Base-by-base conservation (phyloP, 53 echinoderm and acorn worm genomes). In the Mesocentrotus franciscanus region DNA sequence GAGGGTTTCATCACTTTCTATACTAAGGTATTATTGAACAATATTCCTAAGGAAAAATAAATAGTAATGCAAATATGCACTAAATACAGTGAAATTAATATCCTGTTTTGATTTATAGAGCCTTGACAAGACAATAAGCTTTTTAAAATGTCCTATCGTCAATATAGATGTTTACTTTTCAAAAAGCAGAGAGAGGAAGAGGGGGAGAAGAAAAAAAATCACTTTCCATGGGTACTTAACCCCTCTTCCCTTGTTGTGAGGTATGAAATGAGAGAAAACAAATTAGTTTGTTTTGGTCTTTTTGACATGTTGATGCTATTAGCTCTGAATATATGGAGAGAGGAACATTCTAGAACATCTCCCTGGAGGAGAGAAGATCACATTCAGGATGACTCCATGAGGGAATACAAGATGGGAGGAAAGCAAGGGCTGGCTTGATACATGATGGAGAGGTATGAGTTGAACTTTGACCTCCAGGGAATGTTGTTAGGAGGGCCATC, bases 401-500 rank as follows among this genome's bases (percentile, higher is more conserved):
- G 75, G 10, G 75, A 75, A 75, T 10, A 30, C 10, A 22, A 84
- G 84, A 39, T 8, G 49, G 26, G 57, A 87, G 59, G 84, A 42
- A 1, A 42, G 36, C 13, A 42, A 42, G 42, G 42, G 58, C 87
- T 87, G 87, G 13, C 17, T 81, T 18, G 42, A 10, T 18, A 81
- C 58, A 87, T 57, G 87, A 87, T 27, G 29, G 12, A 87, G 87
- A 56, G 58, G 75, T 59, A 87, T 87, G 87, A 58, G 26, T 8
- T 66, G 91, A 91, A 26, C 91, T 62, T 33, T 91, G 91, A 91
- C 91, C 91, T 64, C 4, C 0, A 35, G 91, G 66, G 91, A 91
- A 91, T 91, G 91, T 90, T 61, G 91, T 90, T 27, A 90, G 39
- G 64, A 90, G 91, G 91, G 91, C 66, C 68, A 91, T 91, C 91